A percentile compares a stretch with the other conserved stretches of the same genome.
phyloP scores from a whole-genome alignment of 2,888 invertebrate genomes.

The Drosophila anomelani region DNA sequence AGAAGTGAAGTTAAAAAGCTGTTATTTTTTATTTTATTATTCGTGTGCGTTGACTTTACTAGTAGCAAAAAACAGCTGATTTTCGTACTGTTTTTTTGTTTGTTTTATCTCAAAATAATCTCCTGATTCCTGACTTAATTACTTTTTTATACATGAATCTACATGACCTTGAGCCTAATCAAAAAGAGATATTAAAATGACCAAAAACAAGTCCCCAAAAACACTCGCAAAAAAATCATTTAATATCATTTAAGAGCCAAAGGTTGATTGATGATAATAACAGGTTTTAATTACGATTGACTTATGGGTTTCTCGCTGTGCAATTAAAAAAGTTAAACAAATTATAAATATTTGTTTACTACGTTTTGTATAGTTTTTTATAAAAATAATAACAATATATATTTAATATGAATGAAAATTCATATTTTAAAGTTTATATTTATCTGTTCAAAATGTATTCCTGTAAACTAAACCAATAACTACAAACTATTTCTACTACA shows the following conservation, averaged over 20 bases:
- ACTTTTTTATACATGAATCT: neutral
- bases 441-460: neutral
- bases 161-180: neutral
- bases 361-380: neutral
- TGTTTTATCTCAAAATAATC: no score
- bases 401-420: neutral
- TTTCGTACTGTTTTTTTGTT: neutral
- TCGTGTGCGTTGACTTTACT: no score
- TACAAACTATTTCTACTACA: neutral
- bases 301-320: neutral
- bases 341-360: neutral
- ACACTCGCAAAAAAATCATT: neutral
- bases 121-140: neutral
- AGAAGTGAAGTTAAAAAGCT: neutral
- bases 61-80: no score
- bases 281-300: slow-evolving; percentile 4
- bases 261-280: neutral
- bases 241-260: neutral
- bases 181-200: neutral
- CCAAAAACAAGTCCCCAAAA: neutral
- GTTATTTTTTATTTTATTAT: no score
- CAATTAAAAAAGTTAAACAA: neutral
- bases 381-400: neutral
- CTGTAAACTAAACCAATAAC: neutral
- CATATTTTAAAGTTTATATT: neutral